Percentiles rank a stretch among this genome's conserved stretches.
Conservation (phyloP, 2,113 vertebrate species). For the Datnioides undecimradiatus region DNA sequence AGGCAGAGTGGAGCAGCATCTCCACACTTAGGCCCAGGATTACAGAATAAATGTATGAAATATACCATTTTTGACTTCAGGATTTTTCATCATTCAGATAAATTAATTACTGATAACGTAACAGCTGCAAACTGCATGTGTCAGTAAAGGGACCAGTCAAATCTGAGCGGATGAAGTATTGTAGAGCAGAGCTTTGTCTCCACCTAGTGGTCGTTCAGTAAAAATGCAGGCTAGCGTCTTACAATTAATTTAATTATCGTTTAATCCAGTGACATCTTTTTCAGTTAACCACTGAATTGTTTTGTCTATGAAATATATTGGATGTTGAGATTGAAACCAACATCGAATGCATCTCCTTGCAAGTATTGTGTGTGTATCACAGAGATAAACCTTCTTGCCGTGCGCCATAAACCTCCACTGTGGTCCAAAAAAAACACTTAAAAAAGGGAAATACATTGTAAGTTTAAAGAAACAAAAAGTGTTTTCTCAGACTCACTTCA, state of each 20-base stretch:
- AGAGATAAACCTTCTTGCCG: no score
- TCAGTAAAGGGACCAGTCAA: background rate
- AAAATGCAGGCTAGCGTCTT: constrained; percentile 26
- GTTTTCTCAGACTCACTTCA: no score
- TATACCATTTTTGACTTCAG: background rate
- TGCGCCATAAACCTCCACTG: no score
- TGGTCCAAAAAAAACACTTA: no score
- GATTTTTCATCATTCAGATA: background rate
- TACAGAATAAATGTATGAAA: background rate
- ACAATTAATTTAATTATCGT: background rate
- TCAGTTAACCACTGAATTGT: rapidly evolving
- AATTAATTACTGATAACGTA: background rate
- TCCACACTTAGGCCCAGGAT: background rate
- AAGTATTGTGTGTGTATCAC: no score
- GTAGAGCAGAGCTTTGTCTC: constrained; percentile 36
- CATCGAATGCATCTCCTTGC: no score
- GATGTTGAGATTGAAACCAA: no score
- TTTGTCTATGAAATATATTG: background rate
- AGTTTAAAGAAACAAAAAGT: no score
- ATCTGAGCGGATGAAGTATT: background rate
- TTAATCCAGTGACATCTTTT: background rate
- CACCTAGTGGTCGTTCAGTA: constrained; percentile 34
- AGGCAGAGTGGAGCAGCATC: background rate
- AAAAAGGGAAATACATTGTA: no score
- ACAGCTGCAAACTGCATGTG: background rate